These are phyloP conservation scores for Sminthurinus signatus DNA, from an alignment of 1,140 invertebrate species.

Conservation along the genomic window DNA sequence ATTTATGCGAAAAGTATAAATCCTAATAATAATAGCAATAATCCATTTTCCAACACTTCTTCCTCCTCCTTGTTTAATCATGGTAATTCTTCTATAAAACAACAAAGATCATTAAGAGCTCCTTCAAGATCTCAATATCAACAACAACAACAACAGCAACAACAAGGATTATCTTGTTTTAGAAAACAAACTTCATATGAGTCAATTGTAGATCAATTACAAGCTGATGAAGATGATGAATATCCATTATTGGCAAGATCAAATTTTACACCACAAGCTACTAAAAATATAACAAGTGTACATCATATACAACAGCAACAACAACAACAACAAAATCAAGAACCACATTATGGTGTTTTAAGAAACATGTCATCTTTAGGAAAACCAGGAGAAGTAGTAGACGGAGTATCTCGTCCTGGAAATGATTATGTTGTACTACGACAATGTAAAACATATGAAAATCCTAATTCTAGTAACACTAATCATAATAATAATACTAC, in stretches of 20 bases:
- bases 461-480: neutral
- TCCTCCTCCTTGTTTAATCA: no score
- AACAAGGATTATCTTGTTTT: constrained; percentile 34
- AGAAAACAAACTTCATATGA: constrained; percentile 36
- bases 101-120: constrained; percentile 35
- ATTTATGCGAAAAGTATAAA: no score
- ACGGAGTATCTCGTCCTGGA: no score
- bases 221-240: constrained; percentile 16
- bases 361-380: no score
- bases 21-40: no score
- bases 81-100: constrained; percentile 13
- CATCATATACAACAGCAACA: neutral
- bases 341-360: neutral
- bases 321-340: neutral
- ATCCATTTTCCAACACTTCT: no score
- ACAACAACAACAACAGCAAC: constrained; percentile 26
- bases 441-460: constrained; percentile 15
- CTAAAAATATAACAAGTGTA: neutral
- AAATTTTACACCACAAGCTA: no score
- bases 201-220: constrained; percentile 29
- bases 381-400: no score
- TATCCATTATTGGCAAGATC: no score
- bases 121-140: constrained; percentile 30
- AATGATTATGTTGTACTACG: constrained; percentile 32
- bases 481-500: neutral